Conservation (phyloP, 2,888 invertebrate species). For the Hemistola chrysoprasaria region DNA sequence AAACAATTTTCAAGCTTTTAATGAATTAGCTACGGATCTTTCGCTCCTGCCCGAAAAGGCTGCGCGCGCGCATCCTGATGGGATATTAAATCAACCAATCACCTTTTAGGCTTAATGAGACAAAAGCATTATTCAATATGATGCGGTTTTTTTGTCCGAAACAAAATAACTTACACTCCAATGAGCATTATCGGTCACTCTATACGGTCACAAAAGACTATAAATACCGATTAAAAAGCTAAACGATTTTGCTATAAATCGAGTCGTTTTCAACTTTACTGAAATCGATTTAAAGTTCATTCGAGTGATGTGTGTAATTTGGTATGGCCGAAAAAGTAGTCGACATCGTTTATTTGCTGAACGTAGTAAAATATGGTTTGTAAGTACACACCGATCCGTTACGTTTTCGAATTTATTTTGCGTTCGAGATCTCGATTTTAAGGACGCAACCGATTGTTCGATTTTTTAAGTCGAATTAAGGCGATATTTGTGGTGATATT, state of each 20-base stretch:
- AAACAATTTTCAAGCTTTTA: conserved; percentile 27
- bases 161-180: conserved; percentile 69
- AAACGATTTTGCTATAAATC: conserved; percentile 9
- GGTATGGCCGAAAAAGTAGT: conserved; percentile 32
- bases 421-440: conserved; percentile 42
- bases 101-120: conserved; percentile 73
- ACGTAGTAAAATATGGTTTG: conserved; percentile 34
- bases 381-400: conserved; percentile 36
- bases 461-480: conserved; percentile 25
- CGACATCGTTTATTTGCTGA: conserved; percentile 34
- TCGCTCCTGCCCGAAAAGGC: conserved; percentile 32
- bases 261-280: conserved; percentile 18
- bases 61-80: conserved; percentile 29
- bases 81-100: conserved; percentile 56
- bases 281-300: conserved; percentile 6
- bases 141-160: conserved; percentile 49
- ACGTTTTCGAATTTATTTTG: conserved; percentile 41
- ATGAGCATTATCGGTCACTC: conserved; percentile 66
- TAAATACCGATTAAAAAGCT: conserved; percentile 53
- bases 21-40: conserved; percentile 37
- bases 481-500: conserved; percentile 12
- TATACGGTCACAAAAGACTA: conserved; percentile 63
- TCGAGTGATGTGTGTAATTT: conserved; percentile 2
- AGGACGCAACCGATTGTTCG: conserved; percentile 34
- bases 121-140: conserved; percentile 68